phyloP scores from a whole-genome alignment of 2,113 vertebrate species.

The Spilogale gracilis region DNA sequence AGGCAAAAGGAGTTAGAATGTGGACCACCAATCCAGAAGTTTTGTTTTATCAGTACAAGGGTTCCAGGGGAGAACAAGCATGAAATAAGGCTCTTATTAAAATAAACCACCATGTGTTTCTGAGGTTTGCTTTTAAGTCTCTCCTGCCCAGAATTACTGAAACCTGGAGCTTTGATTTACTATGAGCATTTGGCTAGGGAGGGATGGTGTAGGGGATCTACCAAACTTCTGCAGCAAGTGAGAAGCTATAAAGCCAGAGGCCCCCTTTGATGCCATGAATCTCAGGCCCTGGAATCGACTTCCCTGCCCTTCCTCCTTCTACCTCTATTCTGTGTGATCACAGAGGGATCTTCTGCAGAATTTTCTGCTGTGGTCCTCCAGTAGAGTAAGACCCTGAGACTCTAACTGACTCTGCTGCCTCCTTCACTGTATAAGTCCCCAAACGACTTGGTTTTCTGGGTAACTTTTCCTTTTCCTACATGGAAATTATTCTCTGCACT shows the following conservation, averaged over 20 bases:
- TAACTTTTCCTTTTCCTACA: background rate
- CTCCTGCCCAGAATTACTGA: background rate
- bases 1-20: fast-evolving
- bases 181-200: background rate
- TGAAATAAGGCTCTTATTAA: background rate
- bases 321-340: background rate
- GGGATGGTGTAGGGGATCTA: background rate
- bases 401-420: background rate
- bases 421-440: background rate
- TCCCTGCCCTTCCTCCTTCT: background rate
- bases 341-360: background rate
- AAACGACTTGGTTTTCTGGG: background rate
- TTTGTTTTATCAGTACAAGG: background rate
- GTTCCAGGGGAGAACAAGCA: background rate
- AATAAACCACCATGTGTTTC: background rate
- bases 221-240: no score
- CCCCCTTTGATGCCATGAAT: background rate
- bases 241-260: background rate
- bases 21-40: background rate
- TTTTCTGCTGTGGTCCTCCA: background rate
- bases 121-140: background rate
- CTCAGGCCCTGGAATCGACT: background rate
- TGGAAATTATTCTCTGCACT: background rate
- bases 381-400: background rate
- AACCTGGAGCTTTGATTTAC: background rate